Evolutionary conservation across 2,888 invertebrate species (phyloP), one percentile per base, ranked within the genome.

Genomic region (Leptinotarsa tumamoca): DNA sequence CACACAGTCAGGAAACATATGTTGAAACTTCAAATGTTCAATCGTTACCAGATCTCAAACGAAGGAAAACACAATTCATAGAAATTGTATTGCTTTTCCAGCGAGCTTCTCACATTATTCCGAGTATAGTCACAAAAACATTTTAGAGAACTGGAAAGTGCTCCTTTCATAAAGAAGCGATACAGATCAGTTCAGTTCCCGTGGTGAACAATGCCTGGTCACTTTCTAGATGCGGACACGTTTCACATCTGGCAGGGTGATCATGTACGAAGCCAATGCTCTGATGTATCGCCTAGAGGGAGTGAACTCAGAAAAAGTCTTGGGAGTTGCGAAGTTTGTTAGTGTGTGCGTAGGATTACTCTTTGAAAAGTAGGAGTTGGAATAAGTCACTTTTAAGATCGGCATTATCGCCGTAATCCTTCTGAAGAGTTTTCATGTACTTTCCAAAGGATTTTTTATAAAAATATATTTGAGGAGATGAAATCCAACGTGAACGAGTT

Each of bases 11-110:
- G 75, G 72, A 50, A 67, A 69, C 75, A 75, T 63, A 72, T 75
- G 75, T 66, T 63, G 66, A 68, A 75, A 72, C 72, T 61, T 68
- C 68, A 72, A 75, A 75, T 63, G 72, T 50, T 54, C 21, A 75
- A 61, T 72, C 69, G 75, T 75, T 75, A 72, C 72, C 72, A 72
- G 69, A 72, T 72, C 71, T 67, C 67, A 70, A 67, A 76, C 67
- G 27, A 70, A 52, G 58, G 67, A 67, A 71, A 73, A 73, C 52
- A 61, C 43, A 72, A 76, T 76, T 69, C 68, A 76, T 72, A 67
- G 70, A 51, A 68, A 71, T 63, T 76, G 70, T 76, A 73, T 76
- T 71, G 73, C 76, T 67, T 66, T 63, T 18, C 18, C 18, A 18
- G 18, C 4, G 18, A n/a, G 10, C 18, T 54, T n/a, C 14, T n/a